These are phyloP conservation scores for Erpornis zantholeuca DNA, from an alignment of 2,113 vertebrate species.

Conservation along the genomic window DNA sequence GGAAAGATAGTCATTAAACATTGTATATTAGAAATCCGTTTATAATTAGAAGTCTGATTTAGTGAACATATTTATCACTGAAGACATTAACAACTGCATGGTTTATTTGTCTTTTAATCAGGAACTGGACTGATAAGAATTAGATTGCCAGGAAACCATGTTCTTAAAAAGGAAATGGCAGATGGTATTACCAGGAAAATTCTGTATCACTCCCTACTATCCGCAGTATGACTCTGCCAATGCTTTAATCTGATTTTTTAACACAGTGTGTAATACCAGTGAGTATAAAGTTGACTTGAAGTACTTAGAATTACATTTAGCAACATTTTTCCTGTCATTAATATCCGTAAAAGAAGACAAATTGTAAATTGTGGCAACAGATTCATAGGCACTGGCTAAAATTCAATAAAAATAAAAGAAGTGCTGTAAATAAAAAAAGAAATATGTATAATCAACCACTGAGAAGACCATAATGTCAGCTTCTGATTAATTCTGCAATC, in stretches of 20 bases:
- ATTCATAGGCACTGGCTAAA: neutral
- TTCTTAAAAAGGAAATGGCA: constrained; percentile 37
- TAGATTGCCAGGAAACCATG: neutral
- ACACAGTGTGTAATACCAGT: neutral
- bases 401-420: neutral
- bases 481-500: neutral
- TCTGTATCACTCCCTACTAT: neutral
- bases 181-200: constrained; percentile 12
- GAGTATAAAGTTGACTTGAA: neutral
- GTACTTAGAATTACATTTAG: neutral
- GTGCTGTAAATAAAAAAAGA: constrained; percentile 16
- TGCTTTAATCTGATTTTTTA: constrained; percentile 10
- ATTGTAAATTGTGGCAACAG: neutral
- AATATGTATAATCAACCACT: neutral
- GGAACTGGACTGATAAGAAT: neutral
- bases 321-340: neutral
- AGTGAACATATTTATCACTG: neutral
- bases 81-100: neutral
- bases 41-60: constrained; percentile 34
- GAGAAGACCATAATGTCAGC: neutral
- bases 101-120: constrained; percentile 40
- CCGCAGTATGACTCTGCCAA: neutral
- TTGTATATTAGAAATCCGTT: neutral
- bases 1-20: constrained; percentile 26
- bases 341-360: neutral